phyloP scores from a whole-genome alignment of 2,113 vertebrate genomes.

The Notarius lentiginosus region DNA sequence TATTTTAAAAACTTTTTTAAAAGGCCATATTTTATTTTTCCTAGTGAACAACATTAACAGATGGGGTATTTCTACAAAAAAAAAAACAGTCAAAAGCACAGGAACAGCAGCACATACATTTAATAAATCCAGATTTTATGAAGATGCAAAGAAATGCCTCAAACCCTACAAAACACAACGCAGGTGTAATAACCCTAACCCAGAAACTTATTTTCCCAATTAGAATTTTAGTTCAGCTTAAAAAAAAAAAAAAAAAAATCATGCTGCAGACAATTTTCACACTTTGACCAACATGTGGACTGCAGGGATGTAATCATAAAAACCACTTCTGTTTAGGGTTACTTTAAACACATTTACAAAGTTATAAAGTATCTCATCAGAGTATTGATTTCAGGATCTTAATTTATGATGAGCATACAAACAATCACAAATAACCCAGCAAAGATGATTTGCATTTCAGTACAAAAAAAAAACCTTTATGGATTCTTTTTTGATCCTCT shows the following conservation, averaged over 20 bases:
- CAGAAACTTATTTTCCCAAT: not conserved
- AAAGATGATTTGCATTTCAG: not conserved
- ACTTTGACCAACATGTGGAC: not conserved
- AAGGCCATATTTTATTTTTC: not conserved
- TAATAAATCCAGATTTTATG: conserved; percentile 17
- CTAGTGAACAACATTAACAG: not conserved
- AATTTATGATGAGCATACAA: not conserved
- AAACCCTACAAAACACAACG: not conserved
- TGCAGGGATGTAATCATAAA: not conserved
- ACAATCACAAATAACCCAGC: not conserved
- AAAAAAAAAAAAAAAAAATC: not conserved
- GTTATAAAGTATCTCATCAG: conserved; percentile 5
- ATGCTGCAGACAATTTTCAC: not conserved
- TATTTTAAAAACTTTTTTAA: not conserved
- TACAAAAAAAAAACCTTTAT: not conserved
- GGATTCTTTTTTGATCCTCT: conserved; percentile 11
- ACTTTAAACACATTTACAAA: not conserved
- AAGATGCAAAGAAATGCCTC: not conserved
- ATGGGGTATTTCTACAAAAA: not conserved
- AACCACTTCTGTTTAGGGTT: not conserved
- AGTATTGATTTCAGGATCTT: not conserved
- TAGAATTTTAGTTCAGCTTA: too few species aligned
- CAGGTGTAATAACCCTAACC: not conserved
- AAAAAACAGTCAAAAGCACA: not conserved
- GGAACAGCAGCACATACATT: not conserved